These are phyloP conservation scores for Phytoseiulus persimilis DNA, from an alignment of 2,888 invertebrate genomes.

Conservation along the genomic window DNA sequence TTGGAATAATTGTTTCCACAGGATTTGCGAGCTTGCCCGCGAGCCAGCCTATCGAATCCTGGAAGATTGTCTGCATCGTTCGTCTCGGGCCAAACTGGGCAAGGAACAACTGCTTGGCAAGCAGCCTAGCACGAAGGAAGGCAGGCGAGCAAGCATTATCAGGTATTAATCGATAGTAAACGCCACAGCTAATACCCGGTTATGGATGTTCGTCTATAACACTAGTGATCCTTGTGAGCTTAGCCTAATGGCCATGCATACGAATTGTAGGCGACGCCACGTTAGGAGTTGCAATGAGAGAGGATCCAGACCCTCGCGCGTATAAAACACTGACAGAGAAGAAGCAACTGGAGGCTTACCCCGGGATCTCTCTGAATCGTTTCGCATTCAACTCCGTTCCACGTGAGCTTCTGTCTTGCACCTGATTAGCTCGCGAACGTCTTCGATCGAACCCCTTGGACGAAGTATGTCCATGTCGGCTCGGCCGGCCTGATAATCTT, in stretches of 20 bases:
- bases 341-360: not conserved
- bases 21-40: not conserved
- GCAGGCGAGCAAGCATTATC: conserved; percentile 11
- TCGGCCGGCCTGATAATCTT: too few relatives aligned
- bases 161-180: conserved; percentile 38
- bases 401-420: not conserved
- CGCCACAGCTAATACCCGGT: conserved; percentile 33
- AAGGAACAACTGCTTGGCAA: not conserved
- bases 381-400: not conserved
- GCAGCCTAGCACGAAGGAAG: not conserved
- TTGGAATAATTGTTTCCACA: not conserved
- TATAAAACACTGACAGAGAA: not conserved
- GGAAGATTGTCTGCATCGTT: not conserved
- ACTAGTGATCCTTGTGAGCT: not conserved
- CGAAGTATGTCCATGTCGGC: too few relatives aligned
- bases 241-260: not conserved
- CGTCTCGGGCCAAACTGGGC: not conserved
- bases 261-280: conserved; percentile 5
- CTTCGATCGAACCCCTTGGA: not conserved
- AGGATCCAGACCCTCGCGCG: not conserved
- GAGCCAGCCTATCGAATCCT: not conserved
- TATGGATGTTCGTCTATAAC: conserved; percentile 31
- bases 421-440: not conserved
- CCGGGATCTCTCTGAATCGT: not conserved
- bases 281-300: not conserved